phyloP scores from a whole-genome alignment of 2,888 invertebrate genomes.

The Callyntrura guangdongensis region DNA sequence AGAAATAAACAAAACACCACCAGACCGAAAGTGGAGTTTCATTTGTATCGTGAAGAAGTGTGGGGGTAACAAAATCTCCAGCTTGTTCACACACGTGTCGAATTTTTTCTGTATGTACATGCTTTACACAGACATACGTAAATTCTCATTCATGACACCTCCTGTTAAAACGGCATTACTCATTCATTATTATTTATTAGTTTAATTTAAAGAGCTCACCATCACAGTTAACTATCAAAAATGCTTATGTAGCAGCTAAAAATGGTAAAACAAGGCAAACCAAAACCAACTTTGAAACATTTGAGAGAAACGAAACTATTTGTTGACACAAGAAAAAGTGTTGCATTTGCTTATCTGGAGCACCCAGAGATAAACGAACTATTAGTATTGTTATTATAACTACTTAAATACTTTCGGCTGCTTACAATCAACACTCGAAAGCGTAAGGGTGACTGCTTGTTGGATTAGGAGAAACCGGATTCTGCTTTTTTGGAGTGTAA shows the following conservation, averaged over 20 bases:
- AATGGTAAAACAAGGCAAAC: neutral
- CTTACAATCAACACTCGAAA: neutral
- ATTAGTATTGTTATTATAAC: slow-evolving; percentile 41
- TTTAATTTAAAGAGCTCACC: slow-evolving; percentile 28
- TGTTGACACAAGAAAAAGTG: slow-evolving; percentile 58
- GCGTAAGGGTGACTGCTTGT: neutral
- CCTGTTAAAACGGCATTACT: neutral
- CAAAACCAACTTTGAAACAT: neutral
- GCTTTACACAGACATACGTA: neutral
- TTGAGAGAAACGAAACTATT: neutral
- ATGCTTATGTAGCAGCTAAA: neutral
- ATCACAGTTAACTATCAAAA: neutral
- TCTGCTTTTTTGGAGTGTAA: neutral
- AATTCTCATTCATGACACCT: slow-evolving; percentile 9
- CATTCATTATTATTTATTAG: slow-evolving; percentile 7
- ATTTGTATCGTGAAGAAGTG: slow-evolving; percentile 1
- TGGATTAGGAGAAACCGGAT: neutral
- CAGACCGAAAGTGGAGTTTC: slow-evolving; percentile 8
- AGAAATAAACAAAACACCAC: slow-evolving; percentile 6
- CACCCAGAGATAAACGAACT: slow-evolving; percentile 26
- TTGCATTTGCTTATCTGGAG: neutral
- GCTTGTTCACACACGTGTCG: slow-evolving; percentile 61
- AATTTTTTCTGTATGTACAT: neutral
- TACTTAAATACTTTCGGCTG: slow-evolving; percentile 12
- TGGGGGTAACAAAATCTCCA: neutral